A percentile compares a stretch with the other conserved stretches of the same genome.
These are phyloP conservation scores for Atopsyche davidsoni DNA, from an alignment of 1,140 invertebrate species.

Conservation along the genomic window DNA sequence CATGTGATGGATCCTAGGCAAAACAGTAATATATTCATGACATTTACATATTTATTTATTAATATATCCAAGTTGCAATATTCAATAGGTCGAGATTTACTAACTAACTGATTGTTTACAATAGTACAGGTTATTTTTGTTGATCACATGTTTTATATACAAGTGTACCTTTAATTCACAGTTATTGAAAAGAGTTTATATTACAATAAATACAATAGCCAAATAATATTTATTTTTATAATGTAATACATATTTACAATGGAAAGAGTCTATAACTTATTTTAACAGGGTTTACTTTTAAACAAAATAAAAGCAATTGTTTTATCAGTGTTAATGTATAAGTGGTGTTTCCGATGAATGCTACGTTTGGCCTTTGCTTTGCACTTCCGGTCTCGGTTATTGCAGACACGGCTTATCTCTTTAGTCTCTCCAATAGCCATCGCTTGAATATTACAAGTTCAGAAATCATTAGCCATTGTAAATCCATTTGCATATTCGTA, in stretches of 20 bases:
- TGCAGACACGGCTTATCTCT: too few relatives aligned
- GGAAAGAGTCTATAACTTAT: slow-evolving; percentile 27
- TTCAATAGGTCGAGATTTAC: slow-evolving; percentile 26
- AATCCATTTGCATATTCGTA: too few relatives aligned
- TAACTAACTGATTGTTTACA: slow-evolving; percentile 26
- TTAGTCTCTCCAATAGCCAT: too few relatives aligned
- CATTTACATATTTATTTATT: slow-evolving; percentile 30
- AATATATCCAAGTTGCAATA: slow-evolving; percentile 31
- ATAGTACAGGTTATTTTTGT: slow-evolving; percentile 28
- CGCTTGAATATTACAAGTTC: too few relatives aligned
- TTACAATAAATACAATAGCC: slow-evolving; percentile 30
- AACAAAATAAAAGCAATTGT: slow-evolving; percentile 16
- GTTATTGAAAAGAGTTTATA: slow-evolving; percentile 23
- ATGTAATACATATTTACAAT: slow-evolving; percentile 30
- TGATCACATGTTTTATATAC: slow-evolving; percentile 15
- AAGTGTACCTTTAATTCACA: slow-evolving; percentile 9
- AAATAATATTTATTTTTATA: slow-evolving; percentile 31
- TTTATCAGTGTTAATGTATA: slow-evolving; percentile 25
- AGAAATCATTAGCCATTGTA: too few relatives aligned
- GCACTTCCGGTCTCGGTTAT: too few relatives aligned
- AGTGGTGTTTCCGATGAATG: too few relatives aligned
- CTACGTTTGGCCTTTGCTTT: too few relatives aligned
- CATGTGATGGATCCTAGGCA: slow-evolving; percentile 22
- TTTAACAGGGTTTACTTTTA: slow-evolving; percentile 27
- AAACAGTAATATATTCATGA: slow-evolving; percentile 30